These are phyloP conservation scores for Sisyra terminalis DNA, from an alignment of 2,888 invertebrate species.

Conservation along the genomic window DNA sequence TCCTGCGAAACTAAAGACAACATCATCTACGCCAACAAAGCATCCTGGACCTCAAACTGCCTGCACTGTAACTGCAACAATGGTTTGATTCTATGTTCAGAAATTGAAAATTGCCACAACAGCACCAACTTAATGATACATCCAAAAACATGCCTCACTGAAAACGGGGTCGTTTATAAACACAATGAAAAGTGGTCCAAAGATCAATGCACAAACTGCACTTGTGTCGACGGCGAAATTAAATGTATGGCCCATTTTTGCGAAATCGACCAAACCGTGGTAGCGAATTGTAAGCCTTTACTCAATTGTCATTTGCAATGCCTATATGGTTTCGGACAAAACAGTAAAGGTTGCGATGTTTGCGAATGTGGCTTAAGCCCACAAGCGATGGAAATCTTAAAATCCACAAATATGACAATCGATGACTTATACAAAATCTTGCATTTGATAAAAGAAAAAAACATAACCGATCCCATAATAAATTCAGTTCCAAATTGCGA, in stretches of 20 bases:
- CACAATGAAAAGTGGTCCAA: background rate
- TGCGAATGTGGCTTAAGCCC: background rate
- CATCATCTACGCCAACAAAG: background rate
- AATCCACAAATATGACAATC: background rate
- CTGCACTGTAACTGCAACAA: background rate
- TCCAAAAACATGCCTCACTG: background rate
- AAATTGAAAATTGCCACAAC: background rate
- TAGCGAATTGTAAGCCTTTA: background rate
- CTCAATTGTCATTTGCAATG: background rate
- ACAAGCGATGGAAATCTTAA: background rate
- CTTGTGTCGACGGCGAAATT: background rate
- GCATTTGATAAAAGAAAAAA: background rate
- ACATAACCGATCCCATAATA: background rate
- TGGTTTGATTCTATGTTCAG: background rate
- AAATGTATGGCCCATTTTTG: slow-evolving; percentile 1
- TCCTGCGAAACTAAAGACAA: background rate
- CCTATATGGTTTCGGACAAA: background rate
- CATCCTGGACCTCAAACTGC: background rate
- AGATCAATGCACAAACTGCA: background rate
- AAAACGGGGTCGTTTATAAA: background rate
- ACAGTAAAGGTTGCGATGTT: background rate
- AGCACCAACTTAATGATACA: background rate
- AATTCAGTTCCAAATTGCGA: background rate
- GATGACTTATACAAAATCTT: background rate
- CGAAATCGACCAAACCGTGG: background rate